These are phyloP conservation scores for Drosophila burlai DNA, from an alignment of 1,140 invertebrate genomes.

Conservation along the genomic window DNA sequence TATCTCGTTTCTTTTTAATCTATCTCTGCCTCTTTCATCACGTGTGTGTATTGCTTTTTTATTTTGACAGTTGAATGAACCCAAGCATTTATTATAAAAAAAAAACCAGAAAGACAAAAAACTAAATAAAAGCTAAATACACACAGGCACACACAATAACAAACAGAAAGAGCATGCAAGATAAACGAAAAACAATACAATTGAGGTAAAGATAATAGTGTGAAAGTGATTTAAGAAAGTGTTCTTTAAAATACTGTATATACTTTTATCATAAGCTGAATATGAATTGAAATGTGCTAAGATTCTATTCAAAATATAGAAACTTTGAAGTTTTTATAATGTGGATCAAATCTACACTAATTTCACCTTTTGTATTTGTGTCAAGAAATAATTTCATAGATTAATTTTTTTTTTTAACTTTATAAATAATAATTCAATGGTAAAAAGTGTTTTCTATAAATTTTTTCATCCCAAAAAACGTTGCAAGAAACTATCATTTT, in stretches of 20 bases:
- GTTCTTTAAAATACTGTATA: too few relatives aligned
- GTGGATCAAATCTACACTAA: too few relatives aligned
- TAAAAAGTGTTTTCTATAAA: neutral
- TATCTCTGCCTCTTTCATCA: slow-evolving; percentile 27
- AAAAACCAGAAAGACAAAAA: slow-evolving; percentile 26
- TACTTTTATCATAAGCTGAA: too few relatives aligned
- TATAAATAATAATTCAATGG: too few relatives aligned
- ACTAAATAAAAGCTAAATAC: slow-evolving; percentile 49
- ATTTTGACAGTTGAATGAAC: slow-evolving; percentile 78
- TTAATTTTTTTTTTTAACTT: too few relatives aligned
- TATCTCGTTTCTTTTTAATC: slow-evolving; percentile 24
- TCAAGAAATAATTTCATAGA: too few relatives aligned
- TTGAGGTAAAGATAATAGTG: neutral
- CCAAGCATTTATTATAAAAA: slow-evolving; percentile 32
- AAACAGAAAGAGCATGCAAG: slow-evolving; percentile 38
- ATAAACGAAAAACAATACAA: slow-evolving; percentile 36
- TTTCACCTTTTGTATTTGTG: too few relatives aligned
- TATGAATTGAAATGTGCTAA: too few relatives aligned
- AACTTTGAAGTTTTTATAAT: too few relatives aligned
- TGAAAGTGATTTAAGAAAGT: neutral
- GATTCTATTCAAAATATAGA: too few relatives aligned
- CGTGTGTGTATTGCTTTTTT: slow-evolving; percentile 43
- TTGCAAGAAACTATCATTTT: neutral
- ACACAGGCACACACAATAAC: slow-evolving; percentile 20
- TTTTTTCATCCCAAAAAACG: neutral